Evolutionary conservation across 2,113 vertebrate genomes (phyloP).

Genomic region (Pionites leucogaster): DNA sequence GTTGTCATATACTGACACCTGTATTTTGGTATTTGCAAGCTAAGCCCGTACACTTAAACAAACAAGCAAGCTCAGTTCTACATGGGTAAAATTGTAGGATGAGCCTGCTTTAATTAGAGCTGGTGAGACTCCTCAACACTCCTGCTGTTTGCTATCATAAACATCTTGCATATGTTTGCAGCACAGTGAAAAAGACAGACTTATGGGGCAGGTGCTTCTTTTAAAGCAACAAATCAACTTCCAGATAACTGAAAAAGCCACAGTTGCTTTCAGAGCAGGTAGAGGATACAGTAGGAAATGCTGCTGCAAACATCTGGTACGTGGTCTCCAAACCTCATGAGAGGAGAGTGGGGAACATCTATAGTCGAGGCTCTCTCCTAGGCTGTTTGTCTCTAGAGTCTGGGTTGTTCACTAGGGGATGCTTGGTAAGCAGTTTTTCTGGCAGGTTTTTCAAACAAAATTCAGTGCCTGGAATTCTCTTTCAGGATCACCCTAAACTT

Average conservation of each 20-base stretch:
- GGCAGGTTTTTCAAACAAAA: background rate
- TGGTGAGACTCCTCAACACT: conserved; percentile 51
- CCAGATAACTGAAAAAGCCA: conserved; percentile 26
- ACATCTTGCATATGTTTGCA: conserved; percentile 51
- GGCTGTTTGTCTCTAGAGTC: background rate
- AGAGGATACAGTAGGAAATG: background rate
- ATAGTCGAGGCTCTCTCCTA: background rate
- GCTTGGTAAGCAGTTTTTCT: background rate
- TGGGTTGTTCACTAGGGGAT: background rate
- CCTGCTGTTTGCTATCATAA: conserved; percentile 66
- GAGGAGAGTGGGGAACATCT: background rate
- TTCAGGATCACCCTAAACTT: background rate
- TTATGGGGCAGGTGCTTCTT: conserved; percentile 48
- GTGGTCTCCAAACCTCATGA: background rate
- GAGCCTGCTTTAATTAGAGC: conserved; percentile 65
- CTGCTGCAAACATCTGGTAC: background rate
- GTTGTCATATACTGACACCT: conserved; percentile 56
- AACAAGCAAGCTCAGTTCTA: conserved; percentile 60
- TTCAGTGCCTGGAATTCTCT: background rate
- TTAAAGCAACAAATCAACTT: conserved; percentile 51
- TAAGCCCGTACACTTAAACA: conserved; percentile 53
- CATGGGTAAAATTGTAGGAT: conserved; percentile 63
- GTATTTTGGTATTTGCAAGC: conserved; percentile 58
- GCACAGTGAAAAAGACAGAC: conserved; percentile 18
- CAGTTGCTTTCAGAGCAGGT: conserved; percentile 17